Evolutionary conservation across 1,140 invertebrate genomes (phyloP).

Genomic region (Drosophila tristis): DNA sequence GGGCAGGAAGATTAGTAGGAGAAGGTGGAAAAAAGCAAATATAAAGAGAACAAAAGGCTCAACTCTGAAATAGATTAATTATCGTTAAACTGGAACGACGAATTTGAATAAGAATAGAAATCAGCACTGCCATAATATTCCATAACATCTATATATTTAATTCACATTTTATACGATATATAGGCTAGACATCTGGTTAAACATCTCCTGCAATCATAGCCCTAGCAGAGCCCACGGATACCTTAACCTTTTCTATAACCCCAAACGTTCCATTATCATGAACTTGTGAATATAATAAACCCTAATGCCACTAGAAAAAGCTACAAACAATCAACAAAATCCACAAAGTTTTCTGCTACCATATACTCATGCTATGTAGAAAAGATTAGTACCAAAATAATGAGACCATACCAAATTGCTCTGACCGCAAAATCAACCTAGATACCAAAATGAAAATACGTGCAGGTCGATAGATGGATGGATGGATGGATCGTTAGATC

Average conservation of each 20-base stretch:
- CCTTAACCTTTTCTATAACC: conserved; percentile 26
- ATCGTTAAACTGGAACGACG: too few relatives aligned
- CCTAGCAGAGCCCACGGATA: background rate
- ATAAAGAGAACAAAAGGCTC: too few relatives aligned
- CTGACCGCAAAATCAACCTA: conserved; percentile 47
- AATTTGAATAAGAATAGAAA: too few relatives aligned
- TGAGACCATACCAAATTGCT: conserved; percentile 64
- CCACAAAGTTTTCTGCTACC: conserved; percentile 23
- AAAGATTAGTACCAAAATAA: conserved; percentile 69
- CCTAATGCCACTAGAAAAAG: background rate
- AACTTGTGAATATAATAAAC: background rate
- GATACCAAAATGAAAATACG: conserved; percentile 48
- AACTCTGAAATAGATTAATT: too few relatives aligned
- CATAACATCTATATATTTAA: too few relatives aligned
- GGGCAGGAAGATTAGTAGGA: background rate
- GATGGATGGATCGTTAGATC: conserved; percentile 2
- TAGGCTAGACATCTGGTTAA: background rate
- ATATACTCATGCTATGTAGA: conserved; percentile 28
- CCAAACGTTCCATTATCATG: conserved; percentile 9
- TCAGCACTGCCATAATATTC: too few relatives aligned
- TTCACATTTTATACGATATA: conserved; percentile 4
- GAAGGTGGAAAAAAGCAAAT: too few relatives aligned
- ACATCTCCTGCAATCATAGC: background rate
- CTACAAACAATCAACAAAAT: conserved; percentile 19
- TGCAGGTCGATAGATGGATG: conserved; percentile 15